Percentiles rank a stretch among this genome's conserved stretches.
Conservation (phyloP, 1,140 invertebrate genomes). For the Oedothorax gibbosus region DNA sequence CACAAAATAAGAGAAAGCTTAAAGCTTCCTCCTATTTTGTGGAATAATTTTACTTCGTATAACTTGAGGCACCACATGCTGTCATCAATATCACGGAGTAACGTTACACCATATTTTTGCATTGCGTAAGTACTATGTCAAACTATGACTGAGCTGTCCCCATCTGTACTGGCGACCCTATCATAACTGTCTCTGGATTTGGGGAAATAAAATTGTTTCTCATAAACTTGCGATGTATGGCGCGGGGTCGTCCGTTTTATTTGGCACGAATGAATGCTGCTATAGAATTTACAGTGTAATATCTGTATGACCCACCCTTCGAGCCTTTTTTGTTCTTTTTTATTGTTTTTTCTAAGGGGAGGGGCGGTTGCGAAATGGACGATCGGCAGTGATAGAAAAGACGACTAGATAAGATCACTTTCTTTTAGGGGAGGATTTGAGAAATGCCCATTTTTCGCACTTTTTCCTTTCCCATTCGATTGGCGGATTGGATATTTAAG, state of each 20-base stretch:
- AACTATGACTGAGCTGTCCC: slow-evolving; percentile 48
- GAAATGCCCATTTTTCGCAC: slow-evolving; percentile 34
- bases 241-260: slow-evolving; percentile 42
- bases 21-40: too few relatives aligned
- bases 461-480: slow-evolving; percentile 15
- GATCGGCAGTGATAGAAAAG: slow-evolving; percentile 25
- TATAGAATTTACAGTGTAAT: slow-evolving; percentile 60
- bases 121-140: too few relatives aligned
- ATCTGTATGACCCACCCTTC: slow-evolving; percentile 50
- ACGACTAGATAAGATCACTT: slow-evolving; percentile 39
- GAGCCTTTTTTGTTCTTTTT: slow-evolving; percentile 11
- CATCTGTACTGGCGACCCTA: slow-evolving; percentile 50
- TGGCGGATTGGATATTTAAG: not conserved
- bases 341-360: slow-evolving; percentile 8
- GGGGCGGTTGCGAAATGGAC: slow-evolving; percentile 20
- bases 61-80: too few relatives aligned
- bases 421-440: slow-evolving; percentile 31
- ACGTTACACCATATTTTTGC: too few relatives aligned
- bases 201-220: slow-evolving; percentile 61
- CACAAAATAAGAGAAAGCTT: too few relatives aligned
- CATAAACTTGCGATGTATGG: slow-evolving; percentile 56
- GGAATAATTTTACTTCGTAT: too few relatives aligned
- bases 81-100: too few relatives aligned
- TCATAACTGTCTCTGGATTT: slow-evolving; percentile 60
- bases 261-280: slow-evolving; percentile 59